These are phyloP conservation scores for Mormyrus hasselquistii DNA, from an alignment of 2,797 vertebrate species.

Conservation along the genomic window DNA sequence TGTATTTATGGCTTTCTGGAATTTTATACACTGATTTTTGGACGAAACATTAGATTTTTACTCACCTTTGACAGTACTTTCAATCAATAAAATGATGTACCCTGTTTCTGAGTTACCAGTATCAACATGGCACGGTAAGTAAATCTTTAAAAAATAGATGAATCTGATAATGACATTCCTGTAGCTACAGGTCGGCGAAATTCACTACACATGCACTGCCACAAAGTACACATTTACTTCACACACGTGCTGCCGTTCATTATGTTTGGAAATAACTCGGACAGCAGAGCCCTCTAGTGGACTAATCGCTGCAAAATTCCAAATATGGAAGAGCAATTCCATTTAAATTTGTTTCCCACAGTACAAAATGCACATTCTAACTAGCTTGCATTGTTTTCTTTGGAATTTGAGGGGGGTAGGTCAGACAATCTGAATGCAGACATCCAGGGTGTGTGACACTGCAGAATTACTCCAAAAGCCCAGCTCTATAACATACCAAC, in stretches of 20 bases:
- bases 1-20: neutral
- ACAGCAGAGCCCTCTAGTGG: neutral
- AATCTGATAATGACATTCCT: neutral
- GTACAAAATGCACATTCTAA: neutral
- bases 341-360: neutral
- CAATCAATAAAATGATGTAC: neutral
- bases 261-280: neutral
- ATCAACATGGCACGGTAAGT: neutral
- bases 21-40: neutral
- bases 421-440: neutral
- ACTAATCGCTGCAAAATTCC: neutral
- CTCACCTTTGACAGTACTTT: neutral
- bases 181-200: neutral
- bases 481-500: neutral
- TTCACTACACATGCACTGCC: neutral
- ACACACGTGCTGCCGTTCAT: neutral
- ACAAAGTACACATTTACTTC: neutral
- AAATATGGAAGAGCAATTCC: neutral
- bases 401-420: neutral
- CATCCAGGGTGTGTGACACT: neutral
- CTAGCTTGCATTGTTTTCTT: neutral
- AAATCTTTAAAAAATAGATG: neutral
- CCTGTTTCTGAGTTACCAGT: neutral
- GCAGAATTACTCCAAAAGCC: neutral
- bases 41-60: neutral